Evolutionary conservation across 2,113 vertebrate genomes (phyloP).

Genomic region (Platichthys flesus): DNA sequence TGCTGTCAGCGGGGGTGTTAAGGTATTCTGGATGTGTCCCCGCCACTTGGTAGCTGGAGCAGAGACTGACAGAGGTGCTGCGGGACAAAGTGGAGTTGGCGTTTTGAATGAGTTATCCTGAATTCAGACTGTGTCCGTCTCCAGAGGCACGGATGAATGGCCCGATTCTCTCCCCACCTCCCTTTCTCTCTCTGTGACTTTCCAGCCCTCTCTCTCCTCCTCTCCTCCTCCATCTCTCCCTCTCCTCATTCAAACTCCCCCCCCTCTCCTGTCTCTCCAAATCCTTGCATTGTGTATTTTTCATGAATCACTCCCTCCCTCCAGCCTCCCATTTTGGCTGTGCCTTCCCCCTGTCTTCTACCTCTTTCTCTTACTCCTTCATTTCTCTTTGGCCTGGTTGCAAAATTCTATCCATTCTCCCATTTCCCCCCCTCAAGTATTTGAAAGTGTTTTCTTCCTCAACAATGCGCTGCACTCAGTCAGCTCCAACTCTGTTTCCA

Average conservation of each 20-base stretch:
- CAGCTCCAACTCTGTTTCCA: constrained; percentile 66
- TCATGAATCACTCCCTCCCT: background rate
- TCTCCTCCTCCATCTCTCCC: constrained; percentile 20
- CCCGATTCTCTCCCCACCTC: constrained; percentile 75
- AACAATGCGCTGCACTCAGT: constrained; percentile 45
- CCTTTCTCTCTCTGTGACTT: constrained; percentile 62
- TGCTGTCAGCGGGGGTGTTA: constrained; percentile 60
- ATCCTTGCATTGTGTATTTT: constrained; percentile 51
- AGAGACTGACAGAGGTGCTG: constrained; percentile 75
- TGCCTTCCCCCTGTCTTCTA: constrained; percentile 34
- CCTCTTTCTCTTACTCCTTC: constrained; percentile 40
- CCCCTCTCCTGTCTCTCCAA: constrained; percentile 45
- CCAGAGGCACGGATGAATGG: constrained; percentile 79
- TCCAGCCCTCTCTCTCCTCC: constrained; percentile 45
- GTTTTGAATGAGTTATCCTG: constrained; percentile 78
- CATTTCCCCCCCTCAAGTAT: constrained; percentile 14
- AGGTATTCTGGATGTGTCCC: constrained; percentile 71
- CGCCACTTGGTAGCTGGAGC: constrained; percentile 69
- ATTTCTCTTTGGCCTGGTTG: constrained; percentile 39
- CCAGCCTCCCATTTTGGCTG: constrained; percentile 35
- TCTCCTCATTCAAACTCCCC: constrained; percentile 62
- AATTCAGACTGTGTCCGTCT: constrained; percentile 79
- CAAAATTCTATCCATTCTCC: constrained; percentile 49
- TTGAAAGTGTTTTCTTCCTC: constrained; percentile 25
- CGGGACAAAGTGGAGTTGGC: constrained; percentile 75